Evolutionary conservation across 2,888 invertebrate species (phyloP).

Genomic region (Chirona hameri): DNA sequence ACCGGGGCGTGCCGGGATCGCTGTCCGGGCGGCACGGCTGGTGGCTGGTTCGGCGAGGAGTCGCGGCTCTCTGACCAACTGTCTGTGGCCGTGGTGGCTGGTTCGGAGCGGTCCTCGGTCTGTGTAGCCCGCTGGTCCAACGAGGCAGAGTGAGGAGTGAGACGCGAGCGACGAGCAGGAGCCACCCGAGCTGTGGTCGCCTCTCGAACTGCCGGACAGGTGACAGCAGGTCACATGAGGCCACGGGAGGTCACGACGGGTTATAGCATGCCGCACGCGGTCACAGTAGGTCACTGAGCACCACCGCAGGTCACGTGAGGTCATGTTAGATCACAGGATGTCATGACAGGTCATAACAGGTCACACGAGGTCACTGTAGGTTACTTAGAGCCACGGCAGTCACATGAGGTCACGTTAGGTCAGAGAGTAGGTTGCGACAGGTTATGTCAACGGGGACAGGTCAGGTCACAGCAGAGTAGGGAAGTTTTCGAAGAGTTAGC

Average conservation of each 20-base stretch:
- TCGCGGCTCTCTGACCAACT: conserved; percentile 44
- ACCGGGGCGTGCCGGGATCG: not conserved
- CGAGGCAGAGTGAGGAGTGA: conserved; percentile 39
- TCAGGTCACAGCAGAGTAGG: too few species aligned
- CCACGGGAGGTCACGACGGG: too few species aligned
- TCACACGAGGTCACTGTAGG: too few species aligned
- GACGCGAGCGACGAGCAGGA: not conserved
- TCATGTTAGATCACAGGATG: too few species aligned
- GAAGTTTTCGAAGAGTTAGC: too few species aligned
- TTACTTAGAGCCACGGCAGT: too few species aligned
- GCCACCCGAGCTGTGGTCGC: not conserved
- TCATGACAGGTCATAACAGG: too few species aligned
- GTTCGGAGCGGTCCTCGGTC: conserved; percentile 37
- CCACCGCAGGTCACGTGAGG: too few species aligned
- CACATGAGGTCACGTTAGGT: too few species aligned
- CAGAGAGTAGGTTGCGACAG: too few species aligned
- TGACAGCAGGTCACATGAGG: not conserved
- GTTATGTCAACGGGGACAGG: too few species aligned
- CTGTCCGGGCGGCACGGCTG: conserved; percentile 36
- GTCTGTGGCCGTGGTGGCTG: conserved; percentile 36
- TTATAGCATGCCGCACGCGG: not conserved
- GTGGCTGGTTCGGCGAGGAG: conserved; percentile 45
- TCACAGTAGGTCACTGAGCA: not conserved
- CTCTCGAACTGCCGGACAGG: not conserved
- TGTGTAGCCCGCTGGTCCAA: conserved; percentile 27